phyloP scores from a whole-genome alignment of 2,113 vertebrate species.

The Nicator chloris region DNA sequence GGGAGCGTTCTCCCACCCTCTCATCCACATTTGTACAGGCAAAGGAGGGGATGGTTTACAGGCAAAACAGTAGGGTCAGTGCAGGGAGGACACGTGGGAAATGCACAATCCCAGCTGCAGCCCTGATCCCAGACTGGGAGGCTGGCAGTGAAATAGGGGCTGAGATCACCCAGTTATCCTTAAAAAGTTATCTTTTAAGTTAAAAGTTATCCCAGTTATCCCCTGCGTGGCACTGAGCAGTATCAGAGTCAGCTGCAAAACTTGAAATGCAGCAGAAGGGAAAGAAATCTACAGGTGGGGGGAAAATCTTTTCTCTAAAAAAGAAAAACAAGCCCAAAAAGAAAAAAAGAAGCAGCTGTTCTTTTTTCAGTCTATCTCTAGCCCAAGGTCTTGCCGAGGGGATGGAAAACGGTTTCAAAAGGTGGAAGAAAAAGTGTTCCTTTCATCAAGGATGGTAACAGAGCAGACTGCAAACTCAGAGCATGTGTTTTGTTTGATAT shows the following conservation, averaged over 20 bases:
- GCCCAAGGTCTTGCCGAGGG: not conserved
- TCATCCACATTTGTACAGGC: no score
- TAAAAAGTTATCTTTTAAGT: no score
- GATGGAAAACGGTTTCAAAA: conserved; percentile 1
- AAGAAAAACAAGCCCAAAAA: not conserved
- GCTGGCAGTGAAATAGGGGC: not conserved
- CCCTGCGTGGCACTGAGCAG: not conserved
- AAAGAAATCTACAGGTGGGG: not conserved
- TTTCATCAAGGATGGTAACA: not conserved
- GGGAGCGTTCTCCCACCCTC: accelerated
- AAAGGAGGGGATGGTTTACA: not conserved
- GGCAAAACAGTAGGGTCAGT: not conserved
- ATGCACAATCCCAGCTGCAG: not conserved
- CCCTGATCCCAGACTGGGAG: not conserved
- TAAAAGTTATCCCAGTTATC: no score
- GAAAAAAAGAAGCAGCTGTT: not conserved
- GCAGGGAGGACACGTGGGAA: not conserved
- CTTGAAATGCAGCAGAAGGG: not conserved
- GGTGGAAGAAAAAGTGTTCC: not conserved
- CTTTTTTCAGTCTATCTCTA: not conserved
- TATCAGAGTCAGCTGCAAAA: not conserved
- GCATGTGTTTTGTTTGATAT: not conserved
- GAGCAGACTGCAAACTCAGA: not conserved
- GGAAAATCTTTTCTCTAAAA: not conserved
- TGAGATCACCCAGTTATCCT: not conserved